Base-by-base conservation (phyloP, 1,140 invertebrate species). In the Cotesia glomerata region DNA sequence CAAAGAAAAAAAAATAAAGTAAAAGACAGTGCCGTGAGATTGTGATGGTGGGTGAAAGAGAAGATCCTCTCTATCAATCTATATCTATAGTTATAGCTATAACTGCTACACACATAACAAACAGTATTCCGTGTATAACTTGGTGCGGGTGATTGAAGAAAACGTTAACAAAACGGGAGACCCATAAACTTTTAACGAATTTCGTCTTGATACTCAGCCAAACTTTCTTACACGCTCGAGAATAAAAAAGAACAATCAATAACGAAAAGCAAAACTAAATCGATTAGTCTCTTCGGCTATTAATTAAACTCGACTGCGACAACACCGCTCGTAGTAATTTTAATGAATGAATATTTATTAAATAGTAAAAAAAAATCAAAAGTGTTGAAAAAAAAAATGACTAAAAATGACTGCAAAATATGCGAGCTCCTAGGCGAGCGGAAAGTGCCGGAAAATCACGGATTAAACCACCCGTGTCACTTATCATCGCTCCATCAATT, bases 381-480 rank as follows among this genome's bases (percentile, higher is more conserved):
- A 58, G 26, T 9, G n/a, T 49, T 64, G 51, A 72, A 72, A 45
- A 36, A 65, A 26, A 81, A 80, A 71, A 80, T 82, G 82, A 84
- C 87, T 74, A 89, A 89, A 75, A 85, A 81, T 76, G 82, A 83
- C 39, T 89, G 88, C 75, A 87, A 85, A 74, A 81, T 89, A 73
- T 89, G 88, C 80, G 87, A 89, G 77, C 73, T 88, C 71, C 69
- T 84, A 39, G 86, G 86, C 72, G 84, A 87, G 61, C 82, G 81
- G 59, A 82, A 84, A 69, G 74, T 83, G 16, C 75, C 81, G n/a
- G 32, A 62, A 9, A 82, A 84, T 65, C 79, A 83, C 68, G 84
- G 84, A 13, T 81, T 88, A 68, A 88, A 83, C 61, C 85, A 87
- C 65, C 82, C 82, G 51, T 85, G 81, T 74, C 80, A 84, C 69